phyloP scores from a whole-genome alignment of 1,140 invertebrate species.

The Drosophila fuyamai region DNA sequence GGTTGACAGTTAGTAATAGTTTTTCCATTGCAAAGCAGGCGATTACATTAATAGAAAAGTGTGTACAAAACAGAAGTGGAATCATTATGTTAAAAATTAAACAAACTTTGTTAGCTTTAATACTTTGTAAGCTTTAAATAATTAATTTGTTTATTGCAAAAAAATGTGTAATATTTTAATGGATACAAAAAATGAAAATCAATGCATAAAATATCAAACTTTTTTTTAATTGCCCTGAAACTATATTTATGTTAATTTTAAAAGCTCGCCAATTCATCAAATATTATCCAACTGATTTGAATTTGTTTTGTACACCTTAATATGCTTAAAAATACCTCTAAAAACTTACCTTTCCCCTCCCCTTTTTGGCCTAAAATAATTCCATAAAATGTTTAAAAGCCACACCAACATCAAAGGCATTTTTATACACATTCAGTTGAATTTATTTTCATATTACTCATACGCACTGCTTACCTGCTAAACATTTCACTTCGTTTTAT shows the following conservation, averaged over 20 bases:
- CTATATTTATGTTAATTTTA: background rate
- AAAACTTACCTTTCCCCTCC: background rate
- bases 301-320: too few relatives aligned
- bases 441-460: constrained; percentile 75
- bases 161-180: too few relatives aligned
- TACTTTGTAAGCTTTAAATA: too few relatives aligned
- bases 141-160: too few relatives aligned
- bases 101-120: too few relatives aligned
- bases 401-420: constrained; percentile 8
- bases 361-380: background rate
- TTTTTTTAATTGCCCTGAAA: background rate
- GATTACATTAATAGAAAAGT: background rate
- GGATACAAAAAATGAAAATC: too few relatives aligned
- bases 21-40: background rate
- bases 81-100: too few relatives aligned
- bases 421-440: constrained; percentile 71
- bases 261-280: background rate
- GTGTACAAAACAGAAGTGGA: too few relatives aligned
- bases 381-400: constrained; percentile 1
- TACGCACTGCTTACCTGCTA: constrained; percentile 70
- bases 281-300: background rate
- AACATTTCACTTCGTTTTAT: constrained; percentile 47
- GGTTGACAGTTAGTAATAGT: background rate
- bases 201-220: too few relatives aligned
- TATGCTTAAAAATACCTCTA: background rate